A percentile compares a stretch with the other conserved stretches of the same genome.
These are phyloP conservation scores for Triplophysa dalaica DNA, from an alignment of 2,113 vertebrate species.

Conservation along the genomic window DNA sequence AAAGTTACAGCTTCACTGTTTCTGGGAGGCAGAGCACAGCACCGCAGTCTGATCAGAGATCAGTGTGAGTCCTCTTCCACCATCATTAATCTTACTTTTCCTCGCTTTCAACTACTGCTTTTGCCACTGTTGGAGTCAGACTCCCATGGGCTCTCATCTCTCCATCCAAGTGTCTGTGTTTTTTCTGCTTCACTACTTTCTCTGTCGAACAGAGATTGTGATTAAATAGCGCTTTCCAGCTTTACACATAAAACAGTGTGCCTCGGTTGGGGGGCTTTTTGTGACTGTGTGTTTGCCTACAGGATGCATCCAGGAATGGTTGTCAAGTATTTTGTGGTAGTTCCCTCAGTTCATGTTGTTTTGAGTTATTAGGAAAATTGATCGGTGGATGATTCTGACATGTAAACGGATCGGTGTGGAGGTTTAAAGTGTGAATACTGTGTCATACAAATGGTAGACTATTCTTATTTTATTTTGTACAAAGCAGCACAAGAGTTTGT, in stretches of 20 bases:
- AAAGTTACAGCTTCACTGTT: background rate
- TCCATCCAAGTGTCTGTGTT: constrained; percentile 24
- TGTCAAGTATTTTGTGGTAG: no score
- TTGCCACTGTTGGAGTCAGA: constrained; percentile 15
- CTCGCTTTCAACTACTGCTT: constrained; percentile 12
- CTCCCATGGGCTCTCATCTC: constrained; percentile 34
- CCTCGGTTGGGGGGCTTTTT: background rate
- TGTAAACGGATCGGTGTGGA: no score
- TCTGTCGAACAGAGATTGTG: constrained; percentile 29
- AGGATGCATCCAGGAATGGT: no score
- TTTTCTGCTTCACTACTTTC: background rate
- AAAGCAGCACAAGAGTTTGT: no score
- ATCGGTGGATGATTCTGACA: no score
- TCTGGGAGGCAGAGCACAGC: background rate
- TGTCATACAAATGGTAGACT: no score
- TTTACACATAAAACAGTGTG: constrained; percentile 6
- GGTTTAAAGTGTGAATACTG: no score
- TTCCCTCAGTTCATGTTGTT: no score
- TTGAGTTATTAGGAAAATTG: no score
- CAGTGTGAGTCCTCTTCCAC: constrained; percentile 22
- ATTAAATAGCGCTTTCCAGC: constrained; percentile 1
- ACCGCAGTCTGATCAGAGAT: background rate
- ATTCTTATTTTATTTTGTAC: no score
- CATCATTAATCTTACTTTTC: constrained; percentile 44
- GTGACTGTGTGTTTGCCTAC: background rate